Conservation (phyloP, 2,888 invertebrate species). For the Cyclophora punctaria region DNA sequence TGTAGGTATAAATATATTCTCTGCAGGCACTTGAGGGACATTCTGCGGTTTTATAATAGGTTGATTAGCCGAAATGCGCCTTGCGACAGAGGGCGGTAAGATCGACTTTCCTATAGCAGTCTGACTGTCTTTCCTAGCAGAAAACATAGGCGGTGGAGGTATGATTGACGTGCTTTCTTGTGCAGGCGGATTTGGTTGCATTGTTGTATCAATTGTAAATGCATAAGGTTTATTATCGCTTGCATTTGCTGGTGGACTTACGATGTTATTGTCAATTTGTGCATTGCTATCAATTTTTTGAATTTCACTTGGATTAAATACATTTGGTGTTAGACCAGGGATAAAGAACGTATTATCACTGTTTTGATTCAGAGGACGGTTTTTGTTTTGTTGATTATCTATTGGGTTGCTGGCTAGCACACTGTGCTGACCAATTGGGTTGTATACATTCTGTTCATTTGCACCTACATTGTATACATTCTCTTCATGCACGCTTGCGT, state of each 20-base stretch:
- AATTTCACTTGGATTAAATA: slow-evolving; percentile 18
- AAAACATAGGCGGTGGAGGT: slow-evolving; percentile 64
- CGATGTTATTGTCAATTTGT: not conserved
- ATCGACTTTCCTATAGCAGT: slow-evolving; percentile 37
- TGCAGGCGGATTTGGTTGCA: slow-evolving; percentile 5
- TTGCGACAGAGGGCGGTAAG: slow-evolving; percentile 61
- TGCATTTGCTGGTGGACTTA: not conserved
- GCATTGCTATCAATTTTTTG: not conserved
- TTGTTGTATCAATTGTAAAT: slow-evolving; percentile 3
- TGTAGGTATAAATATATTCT: slow-evolving; percentile 50
- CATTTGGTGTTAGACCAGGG: slow-evolving; percentile 10
- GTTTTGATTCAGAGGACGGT: too few species aligned
- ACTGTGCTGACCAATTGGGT: too few species aligned
- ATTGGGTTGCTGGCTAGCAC: too few species aligned
- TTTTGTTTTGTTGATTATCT: too few species aligned
- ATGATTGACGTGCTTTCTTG: slow-evolving; percentile 31
- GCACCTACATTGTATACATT: slow-evolving; percentile 5
- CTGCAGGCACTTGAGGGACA: slow-evolving; percentile 22
- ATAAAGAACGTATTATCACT: too few species aligned
- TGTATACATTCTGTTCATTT: slow-evolving; percentile 1
- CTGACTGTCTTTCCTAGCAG: slow-evolving; percentile 36
- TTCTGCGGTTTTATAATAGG: slow-evolving; percentile 43
- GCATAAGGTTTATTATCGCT: slow-evolving; percentile 12
- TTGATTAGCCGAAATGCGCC: slow-evolving; percentile 51
- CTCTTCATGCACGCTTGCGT: slow-evolving; percentile 1